These are phyloP conservation scores for Nephrocerus scutellatus DNA, from an alignment of 2,888 invertebrate species.

Conservation along the genomic window DNA sequence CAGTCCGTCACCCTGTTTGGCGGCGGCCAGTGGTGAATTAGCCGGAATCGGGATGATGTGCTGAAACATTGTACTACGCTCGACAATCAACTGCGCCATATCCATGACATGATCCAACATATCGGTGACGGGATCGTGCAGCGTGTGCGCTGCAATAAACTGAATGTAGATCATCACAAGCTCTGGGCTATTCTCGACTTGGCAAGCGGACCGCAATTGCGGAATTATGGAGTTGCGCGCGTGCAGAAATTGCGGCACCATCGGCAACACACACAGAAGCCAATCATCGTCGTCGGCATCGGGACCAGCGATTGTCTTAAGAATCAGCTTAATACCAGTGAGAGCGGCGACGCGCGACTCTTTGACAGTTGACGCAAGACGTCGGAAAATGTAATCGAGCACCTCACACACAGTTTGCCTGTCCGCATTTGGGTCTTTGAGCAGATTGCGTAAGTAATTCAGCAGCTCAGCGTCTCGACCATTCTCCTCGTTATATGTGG, in stretches of 20 bases:
- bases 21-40: slow-evolving; percentile 32
- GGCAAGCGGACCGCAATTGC: slow-evolving; percentile 77
- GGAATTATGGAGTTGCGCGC: slow-evolving; percentile 63
- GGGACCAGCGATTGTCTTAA: slow-evolving; percentile 45
- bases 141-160: slow-evolving; percentile 72
- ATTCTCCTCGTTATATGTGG: slow-evolving; percentile 60
- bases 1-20: slow-evolving; percentile 27
- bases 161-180: slow-evolving; percentile 70
- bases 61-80: slow-evolving; percentile 77
- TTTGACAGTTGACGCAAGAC: slow-evolving; percentile 75
- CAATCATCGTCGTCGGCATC: slow-evolving; percentile 50
- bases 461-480: slow-evolving; percentile 64
- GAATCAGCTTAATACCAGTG: slow-evolving; percentile 61
- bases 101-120: slow-evolving; percentile 68
- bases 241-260: slow-evolving; percentile 70
- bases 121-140: slow-evolving; percentile 59
- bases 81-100: slow-evolving; percentile 84
- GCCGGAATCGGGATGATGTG: slow-evolving; percentile 62
- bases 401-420: slow-evolving; percentile 64
- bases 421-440: slow-evolving; percentile 50
- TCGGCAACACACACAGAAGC: slow-evolving; percentile 60
- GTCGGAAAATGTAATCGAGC: slow-evolving; percentile 78
- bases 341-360: slow-evolving; percentile 69
- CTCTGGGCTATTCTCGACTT: slow-evolving; percentile 81
- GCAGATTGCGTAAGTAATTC: slow-evolving; percentile 52